Evolutionary conservation across 1,140 invertebrate genomes (phyloP), one percentile per base, ranked within the genome.

Genomic region (Dinothrombium tinctorium): DNA sequence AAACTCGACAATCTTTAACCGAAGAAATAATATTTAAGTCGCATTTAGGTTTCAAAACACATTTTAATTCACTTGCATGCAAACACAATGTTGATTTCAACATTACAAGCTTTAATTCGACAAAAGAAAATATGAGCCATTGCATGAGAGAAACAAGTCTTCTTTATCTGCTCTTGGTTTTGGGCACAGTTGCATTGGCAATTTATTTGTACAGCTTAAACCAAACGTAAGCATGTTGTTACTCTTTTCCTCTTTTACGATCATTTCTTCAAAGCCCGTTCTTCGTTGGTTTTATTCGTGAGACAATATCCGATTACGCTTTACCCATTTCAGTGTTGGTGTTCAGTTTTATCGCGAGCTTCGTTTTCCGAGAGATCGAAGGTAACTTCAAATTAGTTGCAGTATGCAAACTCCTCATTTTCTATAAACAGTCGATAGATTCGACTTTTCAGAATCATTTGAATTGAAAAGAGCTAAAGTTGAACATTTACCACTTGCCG

Each of bases 131-230:
- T n/a, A n/a, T n/a, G n/a, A n/a, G n/a, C n/a, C n/a, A n/a, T 5
- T 68, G 66, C 49, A 51, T 58, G 33, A 50, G 65, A 33, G 69
- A 72, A 47, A 65, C 59, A 39, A 66, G 64, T 46, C 57, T 72
- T 41, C 56, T 73, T 4, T 72, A 68, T 50, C 52, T 72, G 20
- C 51, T 72, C 12, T 57, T 72, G 17, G 69, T 69, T 64, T 57
- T 69, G 28, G 69, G 68, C 15, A 72, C 70, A 17, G 56, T 71
- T 11, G 71, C 67, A 67, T 51, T 72, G 5, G 67, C 66, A 15
- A 55, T 69, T 4, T 67, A 66, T 17, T 51, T 72, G 14, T 71
- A 59, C 47, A 61, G 63, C 42, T 66, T 66, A 48, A 59, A 61
- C 14, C 62, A 64, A 53, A 66, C 64, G 24, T n/a, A n/a, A n/a